These are phyloP conservation scores for Sciaenops ocellatus DNA, from an alignment of 2,797 vertebrate species.

Conservation along the genomic window DNA sequence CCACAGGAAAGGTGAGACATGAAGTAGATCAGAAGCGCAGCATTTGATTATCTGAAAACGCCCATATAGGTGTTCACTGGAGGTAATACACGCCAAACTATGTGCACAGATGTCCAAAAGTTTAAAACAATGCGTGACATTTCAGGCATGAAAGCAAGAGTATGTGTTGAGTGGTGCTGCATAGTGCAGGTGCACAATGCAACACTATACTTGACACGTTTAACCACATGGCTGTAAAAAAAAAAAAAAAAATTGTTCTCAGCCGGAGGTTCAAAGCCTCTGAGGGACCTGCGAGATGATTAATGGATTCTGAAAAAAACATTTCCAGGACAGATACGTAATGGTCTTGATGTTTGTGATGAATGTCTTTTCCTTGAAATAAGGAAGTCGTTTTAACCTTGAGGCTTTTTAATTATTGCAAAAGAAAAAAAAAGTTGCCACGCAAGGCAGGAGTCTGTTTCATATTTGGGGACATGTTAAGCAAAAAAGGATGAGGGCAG, in stretches of 20 bases:
- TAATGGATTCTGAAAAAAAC: slow-evolving; percentile 5
- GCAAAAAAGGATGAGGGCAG: neutral
- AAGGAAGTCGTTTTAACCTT: neutral
- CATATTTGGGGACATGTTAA: neutral
- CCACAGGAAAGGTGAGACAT: neutral
- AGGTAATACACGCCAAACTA: neutral
- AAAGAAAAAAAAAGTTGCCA: no score
- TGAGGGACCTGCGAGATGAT: neutral
- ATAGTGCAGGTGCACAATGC: slow-evolving; percentile 20
- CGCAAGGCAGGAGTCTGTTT: neutral
- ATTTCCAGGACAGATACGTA: neutral
- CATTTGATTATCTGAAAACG: neutral
- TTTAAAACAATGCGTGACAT: neutral
- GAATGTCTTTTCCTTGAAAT: neutral
- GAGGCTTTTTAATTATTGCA: neutral
- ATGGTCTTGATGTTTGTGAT: neutral
- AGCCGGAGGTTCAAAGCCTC: neutral
- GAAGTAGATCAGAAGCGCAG: neutral
- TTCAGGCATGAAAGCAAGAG: neutral
- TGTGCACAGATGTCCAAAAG: neutral
- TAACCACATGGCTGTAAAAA: slow-evolving; percentile 21
- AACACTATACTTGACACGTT: slow-evolving; percentile 17
- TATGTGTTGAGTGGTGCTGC: neutral
- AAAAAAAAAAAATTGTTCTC: no score
- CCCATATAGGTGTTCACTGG: neutral